Evolutionary conservation across 2,888 invertebrate species (phyloP).

Genomic region (Parnassius apollo): DNA sequence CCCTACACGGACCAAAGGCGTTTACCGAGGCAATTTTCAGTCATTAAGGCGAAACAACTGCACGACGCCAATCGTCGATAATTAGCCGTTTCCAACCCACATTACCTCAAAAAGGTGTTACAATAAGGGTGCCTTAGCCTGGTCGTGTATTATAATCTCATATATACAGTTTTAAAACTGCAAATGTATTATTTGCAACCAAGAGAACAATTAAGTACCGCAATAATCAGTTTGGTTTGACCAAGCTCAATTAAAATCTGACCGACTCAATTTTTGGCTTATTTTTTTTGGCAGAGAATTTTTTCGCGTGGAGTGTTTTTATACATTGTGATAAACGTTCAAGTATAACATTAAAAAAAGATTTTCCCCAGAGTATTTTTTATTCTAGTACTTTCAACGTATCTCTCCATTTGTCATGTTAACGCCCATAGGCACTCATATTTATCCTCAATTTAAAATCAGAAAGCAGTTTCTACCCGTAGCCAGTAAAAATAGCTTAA

Average conservation of each 20-base stretch:
- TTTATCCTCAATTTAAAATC: no score
- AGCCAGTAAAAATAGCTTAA: no score
- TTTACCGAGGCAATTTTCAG: constrained; percentile 65
- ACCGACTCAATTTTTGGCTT: no score
- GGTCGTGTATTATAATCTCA: constrained; percentile 57
- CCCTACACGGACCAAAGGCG: constrained; percentile 54
- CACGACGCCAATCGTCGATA: constrained; percentile 66
- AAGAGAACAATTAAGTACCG: constrained; percentile 18
- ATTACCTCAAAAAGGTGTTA: constrained; percentile 74
- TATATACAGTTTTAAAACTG: constrained; percentile 31
- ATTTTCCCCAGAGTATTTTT: no score
- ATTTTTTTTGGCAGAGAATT: no score
- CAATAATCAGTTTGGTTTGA: constrained; percentile 1
- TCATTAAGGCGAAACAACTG: constrained; percentile 72
- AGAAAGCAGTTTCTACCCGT: no score
- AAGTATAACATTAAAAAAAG: no score
- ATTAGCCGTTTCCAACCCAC: constrained; percentile 64
- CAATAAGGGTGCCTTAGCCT: constrained; percentile 46
- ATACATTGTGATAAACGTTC: no score
- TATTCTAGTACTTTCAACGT: no score
- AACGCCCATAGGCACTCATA: no score
- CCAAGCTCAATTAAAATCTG: neutral
- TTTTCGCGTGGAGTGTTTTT: no score
- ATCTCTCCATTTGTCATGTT: no score
- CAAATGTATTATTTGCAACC: constrained; percentile 19